These are phyloP conservation scores for Eutolmus rufibarbis DNA, from an alignment of 2,888 invertebrate species.

Conservation along the genomic window DNA sequence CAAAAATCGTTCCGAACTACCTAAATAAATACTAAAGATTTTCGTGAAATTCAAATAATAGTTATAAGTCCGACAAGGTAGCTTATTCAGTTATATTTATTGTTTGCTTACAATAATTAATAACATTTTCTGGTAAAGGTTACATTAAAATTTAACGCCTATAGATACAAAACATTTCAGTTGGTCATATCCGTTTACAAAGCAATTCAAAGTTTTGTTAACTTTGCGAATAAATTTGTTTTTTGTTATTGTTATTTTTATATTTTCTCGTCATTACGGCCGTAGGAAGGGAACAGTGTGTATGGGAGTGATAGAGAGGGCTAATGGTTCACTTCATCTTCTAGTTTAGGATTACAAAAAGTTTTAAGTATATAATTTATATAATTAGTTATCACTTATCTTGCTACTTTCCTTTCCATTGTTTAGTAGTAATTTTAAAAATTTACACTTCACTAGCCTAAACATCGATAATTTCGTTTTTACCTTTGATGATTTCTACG, in stretches of 20 bases:
- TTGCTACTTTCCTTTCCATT: neutral
- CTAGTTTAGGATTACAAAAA: neutral
- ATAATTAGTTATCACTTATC: neutral
- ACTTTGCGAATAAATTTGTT: neutral
- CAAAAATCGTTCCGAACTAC: too few relatives aligned
- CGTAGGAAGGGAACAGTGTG: neutral
- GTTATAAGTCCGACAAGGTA: neutral
- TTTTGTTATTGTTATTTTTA: neutral
- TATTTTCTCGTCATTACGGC: neutral
- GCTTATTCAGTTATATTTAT: neutral
- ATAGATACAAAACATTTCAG: neutral
- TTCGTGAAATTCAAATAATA: neutral
- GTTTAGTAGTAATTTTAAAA: neutral
- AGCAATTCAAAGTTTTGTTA: constrained; percentile 4
- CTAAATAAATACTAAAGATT: too few relatives aligned
- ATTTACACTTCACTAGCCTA: neutral
- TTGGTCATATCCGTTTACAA: constrained; percentile 15
- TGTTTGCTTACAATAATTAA: constrained; percentile 26
- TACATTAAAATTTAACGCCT: constrained; percentile 13
- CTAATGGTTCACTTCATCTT: neutral
- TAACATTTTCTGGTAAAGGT: constrained; percentile 19
- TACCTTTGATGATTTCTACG: neutral
- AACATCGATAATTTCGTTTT: neutral
- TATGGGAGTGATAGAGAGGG: neutral
- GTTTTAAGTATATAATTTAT: neutral